A percentile compares a stretch with the other conserved stretches of the same genome.
Conservation (phyloP, 1,140 invertebrate species). For the Sweltsa coloradensis region DNA sequence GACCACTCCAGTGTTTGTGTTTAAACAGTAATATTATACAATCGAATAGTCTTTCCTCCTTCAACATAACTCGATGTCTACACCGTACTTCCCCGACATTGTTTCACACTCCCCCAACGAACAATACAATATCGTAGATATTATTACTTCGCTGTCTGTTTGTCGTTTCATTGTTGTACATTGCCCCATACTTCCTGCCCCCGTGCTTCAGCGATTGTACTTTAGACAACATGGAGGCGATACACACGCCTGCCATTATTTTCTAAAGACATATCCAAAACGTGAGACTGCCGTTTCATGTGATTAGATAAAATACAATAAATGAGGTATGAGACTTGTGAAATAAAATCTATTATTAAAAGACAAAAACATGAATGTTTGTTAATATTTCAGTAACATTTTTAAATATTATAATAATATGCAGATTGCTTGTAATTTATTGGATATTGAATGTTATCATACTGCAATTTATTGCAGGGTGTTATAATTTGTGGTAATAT, state of each 20-base stretch:
- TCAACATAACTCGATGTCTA: too few relatives aligned
- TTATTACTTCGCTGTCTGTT: neutral
- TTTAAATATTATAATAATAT: constrained; percentile 17
- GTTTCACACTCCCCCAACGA: neutral
- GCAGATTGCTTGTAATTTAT: constrained; percentile 13
- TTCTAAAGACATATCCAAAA: too few relatives aligned
- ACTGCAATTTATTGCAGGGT: neutral
- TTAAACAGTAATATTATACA: too few relatives aligned
- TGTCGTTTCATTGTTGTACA: constrained; percentile 4
- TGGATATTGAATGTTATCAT: constrained; percentile 10
- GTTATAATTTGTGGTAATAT: constrained; percentile 1
- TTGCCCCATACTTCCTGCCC: constrained; percentile 7
- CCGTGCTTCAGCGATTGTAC: too few relatives aligned
- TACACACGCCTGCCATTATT: too few relatives aligned
- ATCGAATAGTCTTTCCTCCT: too few relatives aligned
- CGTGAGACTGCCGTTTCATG: constrained; percentile 12
- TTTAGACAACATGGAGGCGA: too few relatives aligned
- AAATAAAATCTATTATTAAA: constrained; percentile 11
- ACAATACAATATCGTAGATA: constrained; percentile 1
- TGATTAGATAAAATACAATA: constrained; percentile 12
- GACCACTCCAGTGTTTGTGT: too few relatives aligned
- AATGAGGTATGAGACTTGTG: constrained; percentile 9
- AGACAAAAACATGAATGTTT: too few relatives aligned
- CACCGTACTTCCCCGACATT: too few relatives aligned
- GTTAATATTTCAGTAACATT: constrained; percentile 16